A percentile compares a stretch with the other conserved stretches of the same genome.
Conservation (phyloP, 2,888 invertebrate species). For the Agrilus cyanescens region DNA sequence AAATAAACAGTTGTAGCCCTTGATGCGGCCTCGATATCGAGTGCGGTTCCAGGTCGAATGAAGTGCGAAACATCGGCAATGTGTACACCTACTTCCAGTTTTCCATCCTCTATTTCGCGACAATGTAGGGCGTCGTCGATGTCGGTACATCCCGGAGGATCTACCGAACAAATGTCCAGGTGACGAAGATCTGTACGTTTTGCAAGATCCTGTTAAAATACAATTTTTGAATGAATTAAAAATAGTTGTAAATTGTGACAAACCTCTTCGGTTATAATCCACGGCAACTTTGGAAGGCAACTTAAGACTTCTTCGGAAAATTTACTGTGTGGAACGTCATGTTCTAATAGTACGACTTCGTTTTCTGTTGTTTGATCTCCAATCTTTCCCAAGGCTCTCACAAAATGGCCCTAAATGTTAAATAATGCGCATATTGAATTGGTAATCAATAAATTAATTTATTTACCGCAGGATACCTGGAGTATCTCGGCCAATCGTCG, state of each 20-base stretch:
- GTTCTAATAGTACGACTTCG: slow-evolving; percentile 88
- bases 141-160: slow-evolving; percentile 97
- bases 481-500: slow-evolving; percentile 91
- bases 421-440: background rate
- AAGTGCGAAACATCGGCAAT: slow-evolving; percentile 99
- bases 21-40: slow-evolving; percentile 87
- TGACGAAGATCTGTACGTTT: slow-evolving; percentile 76
- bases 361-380: slow-evolving; percentile 95
- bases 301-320: slow-evolving; percentile 90
- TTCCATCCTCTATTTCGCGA: slow-evolving; percentile 56
- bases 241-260: slow-evolving; percentile 5
- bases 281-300: slow-evolving; percentile 81
- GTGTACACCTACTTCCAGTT: slow-evolving; percentile 86
- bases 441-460: background rate
- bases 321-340: slow-evolving; percentile 91
- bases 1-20: slow-evolving; percentile 95
- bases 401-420: slow-evolving; percentile 72
- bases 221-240: slow-evolving; percentile 3
- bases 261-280: slow-evolving; percentile 76
- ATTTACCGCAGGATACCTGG: slow-evolving; percentile 71
- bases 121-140: slow-evolving; percentile 98
- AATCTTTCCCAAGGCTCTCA: slow-evolving; percentile 79
- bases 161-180: slow-evolving; percentile 84
- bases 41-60: slow-evolving; percentile 80
- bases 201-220: slow-evolving; percentile 50